Conservation (phyloP, 2,113 vertebrate genomes). For the Grallaria varia region DNA sequence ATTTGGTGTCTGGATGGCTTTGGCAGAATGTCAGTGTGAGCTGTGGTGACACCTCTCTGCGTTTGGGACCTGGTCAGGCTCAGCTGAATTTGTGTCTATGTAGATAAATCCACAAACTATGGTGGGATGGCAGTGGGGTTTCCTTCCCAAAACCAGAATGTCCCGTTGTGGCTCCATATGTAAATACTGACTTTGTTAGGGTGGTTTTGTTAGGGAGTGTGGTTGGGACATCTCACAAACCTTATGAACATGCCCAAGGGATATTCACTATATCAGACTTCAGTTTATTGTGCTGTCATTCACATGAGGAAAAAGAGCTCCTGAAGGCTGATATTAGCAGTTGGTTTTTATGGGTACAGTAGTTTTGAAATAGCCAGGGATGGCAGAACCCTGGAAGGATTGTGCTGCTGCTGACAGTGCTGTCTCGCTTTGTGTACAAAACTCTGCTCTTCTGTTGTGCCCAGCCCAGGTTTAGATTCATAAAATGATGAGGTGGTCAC, state of each 20-base stretch:
- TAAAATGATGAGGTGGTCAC: background rate
- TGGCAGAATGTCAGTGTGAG: rapidly evolving
- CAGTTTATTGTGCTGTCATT: background rate
- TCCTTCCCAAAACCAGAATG: background rate
- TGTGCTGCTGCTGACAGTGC: background rate
- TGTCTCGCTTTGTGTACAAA: background rate
- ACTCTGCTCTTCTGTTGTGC: background rate
- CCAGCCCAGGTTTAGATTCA: background rate
- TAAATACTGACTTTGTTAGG: background rate
- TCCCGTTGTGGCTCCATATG: background rate
- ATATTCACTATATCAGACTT: background rate
- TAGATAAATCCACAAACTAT: background rate
- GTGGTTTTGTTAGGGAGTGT: background rate
- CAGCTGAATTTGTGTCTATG: background rate
- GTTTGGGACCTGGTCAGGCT: background rate
- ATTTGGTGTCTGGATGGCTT: background rate
- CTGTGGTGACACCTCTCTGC: background rate
- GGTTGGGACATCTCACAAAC: background rate
- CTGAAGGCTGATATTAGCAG: background rate
- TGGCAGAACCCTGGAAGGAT: background rate
- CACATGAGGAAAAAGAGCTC: rapidly evolving
- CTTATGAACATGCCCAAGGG: background rate
- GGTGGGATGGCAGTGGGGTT: background rate
- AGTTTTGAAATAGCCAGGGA: background rate
- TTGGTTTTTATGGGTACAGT: background rate